Evolutionary conservation across 2,888 invertebrate species (phyloP), one percentile per base, ranked within the genome.

Genomic region (Byasa hedistus): DNA sequence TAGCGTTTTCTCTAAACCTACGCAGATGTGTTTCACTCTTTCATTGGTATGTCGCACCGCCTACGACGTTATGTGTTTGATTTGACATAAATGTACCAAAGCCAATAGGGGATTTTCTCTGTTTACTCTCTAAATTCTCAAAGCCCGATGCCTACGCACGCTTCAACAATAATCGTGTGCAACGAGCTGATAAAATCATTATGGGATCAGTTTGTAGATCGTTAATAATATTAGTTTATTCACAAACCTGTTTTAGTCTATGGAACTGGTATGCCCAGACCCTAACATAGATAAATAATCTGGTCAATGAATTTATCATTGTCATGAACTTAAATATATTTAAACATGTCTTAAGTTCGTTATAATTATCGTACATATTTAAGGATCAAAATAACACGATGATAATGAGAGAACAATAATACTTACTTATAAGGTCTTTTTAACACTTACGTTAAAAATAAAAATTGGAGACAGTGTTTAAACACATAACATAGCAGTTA

Each of bases 21-120:
- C 89, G 82, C 87, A 79, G 65, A 62, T 71, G 72, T 77, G 78
- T 83, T 84, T 85, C 83, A 83, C 89, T 87, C 88, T 89, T 88
- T 79, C 84, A 67, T 72, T 79, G 79, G 76, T 78, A 81, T 78
- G 79, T 78, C 78, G 82, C 60, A 48, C 64, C 87, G 83, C 86
- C 86, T 84, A 87, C 86, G 81, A 80, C 76, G 79, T 79, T 78
- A 76, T 68, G 73, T 80, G 77, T 82, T 85, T 78, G 79, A 81
- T 81, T 75, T 82, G 80, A 82, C 82, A 83, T 79, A 79, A 84
- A 83, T 79, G 79, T 75, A 80, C 75, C 75, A 79, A 76, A 79
- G 78, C 79, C 79, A 83, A 83, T 83, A 75, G 78, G 76, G 71
- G 78, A 77, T 82, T 83, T 83, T 79, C 78, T 76, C 76, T 78